phyloP scores from a whole-genome alignment of 23 tunicate genomes.

The Ciona savignyi region DNA sequence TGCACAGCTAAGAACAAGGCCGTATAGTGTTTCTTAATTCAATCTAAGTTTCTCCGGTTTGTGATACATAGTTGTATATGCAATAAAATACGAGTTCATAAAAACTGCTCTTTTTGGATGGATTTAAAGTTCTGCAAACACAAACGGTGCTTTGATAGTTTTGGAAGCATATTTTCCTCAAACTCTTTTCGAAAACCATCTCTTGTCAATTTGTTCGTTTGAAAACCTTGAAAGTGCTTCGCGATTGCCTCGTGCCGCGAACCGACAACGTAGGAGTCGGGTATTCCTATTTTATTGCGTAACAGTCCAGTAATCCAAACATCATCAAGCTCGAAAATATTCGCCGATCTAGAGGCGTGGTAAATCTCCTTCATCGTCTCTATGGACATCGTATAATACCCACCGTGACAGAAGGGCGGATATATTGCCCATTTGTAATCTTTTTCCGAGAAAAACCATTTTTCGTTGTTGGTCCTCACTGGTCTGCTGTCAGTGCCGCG shows the following conservation, averaged over 20 bases:
- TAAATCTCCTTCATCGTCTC: neutral
- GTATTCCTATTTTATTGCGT: conserved; percentile 9
- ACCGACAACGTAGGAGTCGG: neutral
- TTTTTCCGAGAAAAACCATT: neutral
- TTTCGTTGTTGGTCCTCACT: neutral
- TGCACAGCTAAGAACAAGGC: too few species aligned
- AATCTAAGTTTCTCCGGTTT: too few species aligned
- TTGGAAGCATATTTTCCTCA: neutral
- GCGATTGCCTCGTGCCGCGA: neutral
- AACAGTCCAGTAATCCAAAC: conserved; percentile 15
- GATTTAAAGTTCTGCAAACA: too few species aligned
- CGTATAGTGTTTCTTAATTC: too few species aligned
- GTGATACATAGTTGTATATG: too few species aligned
- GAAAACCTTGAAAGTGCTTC: neutral
- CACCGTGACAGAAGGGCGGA: conserved; percentile 12
- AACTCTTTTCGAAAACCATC: neutral
- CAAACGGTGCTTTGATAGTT: too few species aligned
- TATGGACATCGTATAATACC: conserved; percentile 7
- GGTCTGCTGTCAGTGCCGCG: neutral
- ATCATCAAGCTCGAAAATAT: conserved; percentile 1
- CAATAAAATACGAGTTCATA: too few species aligned
- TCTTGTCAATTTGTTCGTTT: neutral
- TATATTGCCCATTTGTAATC: conserved; percentile 1
- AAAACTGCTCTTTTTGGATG: too few species aligned
- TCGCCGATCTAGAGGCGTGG: neutral